Conservation (phyloP, 2,113 vertebrate species). For the Elgaria multicarinata region DNA sequence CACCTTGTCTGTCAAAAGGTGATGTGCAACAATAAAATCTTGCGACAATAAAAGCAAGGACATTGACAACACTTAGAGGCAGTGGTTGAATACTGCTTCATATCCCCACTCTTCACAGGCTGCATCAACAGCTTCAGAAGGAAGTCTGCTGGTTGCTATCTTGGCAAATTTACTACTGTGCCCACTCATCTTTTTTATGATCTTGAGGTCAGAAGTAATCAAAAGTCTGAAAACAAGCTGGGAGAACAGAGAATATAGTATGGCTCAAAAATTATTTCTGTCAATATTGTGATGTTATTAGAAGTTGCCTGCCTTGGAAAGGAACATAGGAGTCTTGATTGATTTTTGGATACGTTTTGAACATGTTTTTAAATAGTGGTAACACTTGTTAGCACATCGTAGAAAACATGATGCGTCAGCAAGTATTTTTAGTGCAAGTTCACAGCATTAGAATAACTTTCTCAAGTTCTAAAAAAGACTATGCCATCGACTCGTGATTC, state of each 20-base stretch:
- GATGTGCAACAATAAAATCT: too few species aligned
- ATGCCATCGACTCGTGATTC: background rate
- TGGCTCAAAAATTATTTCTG: background rate
- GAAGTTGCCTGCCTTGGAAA: background rate
- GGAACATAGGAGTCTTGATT: background rate
- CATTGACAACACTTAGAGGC: background rate
- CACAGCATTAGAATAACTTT: background rate
- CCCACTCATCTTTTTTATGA: background rate
- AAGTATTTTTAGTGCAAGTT: background rate
- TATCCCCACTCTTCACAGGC: background rate
- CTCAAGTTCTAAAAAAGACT: background rate
- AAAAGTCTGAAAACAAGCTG: background rate
- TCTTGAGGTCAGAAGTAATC: background rate
- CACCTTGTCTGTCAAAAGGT: too few species aligned
- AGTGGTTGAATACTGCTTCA: background rate
- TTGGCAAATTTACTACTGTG: background rate
- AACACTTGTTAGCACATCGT: background rate
- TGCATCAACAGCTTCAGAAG: background rate
- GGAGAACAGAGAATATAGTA: background rate
- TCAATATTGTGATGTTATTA: background rate
- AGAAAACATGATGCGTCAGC: background rate
- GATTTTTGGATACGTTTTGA: background rate
- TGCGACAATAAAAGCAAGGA: too few species aligned
- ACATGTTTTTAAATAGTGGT: background rate
- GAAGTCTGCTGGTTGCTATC: background rate